These are phyloP conservation scores for Dichetophora obliterata DNA, from an alignment of 2,888 invertebrate genomes.

Conservation along the genomic window DNA sequence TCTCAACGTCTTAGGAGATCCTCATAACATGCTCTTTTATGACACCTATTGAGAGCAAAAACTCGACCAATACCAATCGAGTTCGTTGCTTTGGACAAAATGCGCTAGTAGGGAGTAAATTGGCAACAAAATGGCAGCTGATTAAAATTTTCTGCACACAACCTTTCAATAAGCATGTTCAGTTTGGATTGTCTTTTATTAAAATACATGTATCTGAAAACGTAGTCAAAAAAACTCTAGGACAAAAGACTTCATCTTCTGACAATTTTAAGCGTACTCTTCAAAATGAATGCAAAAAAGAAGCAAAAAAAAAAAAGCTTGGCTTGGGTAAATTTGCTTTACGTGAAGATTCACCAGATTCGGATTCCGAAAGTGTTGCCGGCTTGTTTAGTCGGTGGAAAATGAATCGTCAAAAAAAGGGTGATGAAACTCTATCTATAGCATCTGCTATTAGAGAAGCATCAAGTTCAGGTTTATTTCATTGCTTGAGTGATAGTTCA, in stretches of 20 bases:
- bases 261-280: slow-evolving; percentile 6
- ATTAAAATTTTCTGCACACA: slow-evolving; percentile 88
- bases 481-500: slow-evolving; percentile 38
- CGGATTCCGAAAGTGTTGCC: slow-evolving; percentile 66
- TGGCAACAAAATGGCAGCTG: slow-evolving; percentile 83
- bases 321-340: slow-evolving; percentile 71
- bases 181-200: slow-evolving; percentile 87
- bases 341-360: slow-evolving; percentile 74
- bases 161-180: slow-evolving; percentile 84
- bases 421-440: slow-evolving; percentile 47
- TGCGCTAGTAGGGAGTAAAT: slow-evolving; percentile 72
- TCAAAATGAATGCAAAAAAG: neutral
- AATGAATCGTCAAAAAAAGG: slow-evolving; percentile 40
- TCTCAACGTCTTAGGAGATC: slow-evolving; percentile 73
- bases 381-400: slow-evolving; percentile 67
- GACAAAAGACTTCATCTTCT: too few relatives aligned
- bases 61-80: slow-evolving; percentile 75
- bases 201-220: slow-evolving; percentile 73
- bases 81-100: slow-evolving; percentile 81
- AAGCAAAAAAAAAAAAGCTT: neutral
- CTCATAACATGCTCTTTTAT: slow-evolving; percentile 85
- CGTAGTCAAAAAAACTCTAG: slow-evolving; percentile 29
- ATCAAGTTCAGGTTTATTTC: slow-evolving; percentile 50
- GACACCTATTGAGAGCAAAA: slow-evolving; percentile 81
- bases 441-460: slow-evolving; percentile 72